Evolutionary conservation across 2,797 vertebrate species (phyloP).

Genomic region (Molothrus ater): DNA sequence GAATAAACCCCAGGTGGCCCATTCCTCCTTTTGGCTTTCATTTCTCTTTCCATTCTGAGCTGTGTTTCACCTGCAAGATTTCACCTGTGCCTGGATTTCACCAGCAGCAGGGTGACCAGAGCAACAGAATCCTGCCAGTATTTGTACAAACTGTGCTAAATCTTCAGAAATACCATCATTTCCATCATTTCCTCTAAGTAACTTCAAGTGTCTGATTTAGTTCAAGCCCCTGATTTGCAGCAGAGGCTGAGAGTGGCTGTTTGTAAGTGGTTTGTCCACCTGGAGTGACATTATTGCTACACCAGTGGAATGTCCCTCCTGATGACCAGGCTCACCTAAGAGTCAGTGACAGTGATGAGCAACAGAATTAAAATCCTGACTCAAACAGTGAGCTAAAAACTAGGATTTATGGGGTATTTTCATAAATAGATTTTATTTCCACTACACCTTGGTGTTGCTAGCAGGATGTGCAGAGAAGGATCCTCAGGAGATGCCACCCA

Average conservation of each 20-base stretch:
- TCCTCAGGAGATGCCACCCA: constrained; percentile 53
- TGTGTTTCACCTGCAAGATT: neutral
- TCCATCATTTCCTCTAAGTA: neutral
- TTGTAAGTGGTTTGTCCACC: neutral
- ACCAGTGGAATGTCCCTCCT: neutral
- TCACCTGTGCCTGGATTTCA: neutral
- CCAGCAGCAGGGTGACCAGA: neutral
- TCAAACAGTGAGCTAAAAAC: neutral
- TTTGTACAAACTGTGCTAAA: neutral
- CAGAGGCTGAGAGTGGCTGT: neutral
- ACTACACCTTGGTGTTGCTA: neutral
- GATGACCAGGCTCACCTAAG: neutral
- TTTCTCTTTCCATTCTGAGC: neutral
- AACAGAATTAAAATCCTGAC: neutral
- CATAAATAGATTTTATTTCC: neutral
- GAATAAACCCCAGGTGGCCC: neutral
- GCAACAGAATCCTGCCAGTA: neutral
- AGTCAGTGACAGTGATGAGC: neutral
- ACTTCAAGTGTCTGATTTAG: neutral
- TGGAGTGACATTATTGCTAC: neutral
- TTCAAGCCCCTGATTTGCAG: neutral
- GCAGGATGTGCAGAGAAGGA: neutral
- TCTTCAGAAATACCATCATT: neutral
- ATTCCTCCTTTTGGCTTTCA: neutral
- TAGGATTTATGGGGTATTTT: neutral